These are phyloP conservation scores for Fulica atra DNA, from an alignment of 2,113 vertebrate genomes.

Conservation along the genomic window DNA sequence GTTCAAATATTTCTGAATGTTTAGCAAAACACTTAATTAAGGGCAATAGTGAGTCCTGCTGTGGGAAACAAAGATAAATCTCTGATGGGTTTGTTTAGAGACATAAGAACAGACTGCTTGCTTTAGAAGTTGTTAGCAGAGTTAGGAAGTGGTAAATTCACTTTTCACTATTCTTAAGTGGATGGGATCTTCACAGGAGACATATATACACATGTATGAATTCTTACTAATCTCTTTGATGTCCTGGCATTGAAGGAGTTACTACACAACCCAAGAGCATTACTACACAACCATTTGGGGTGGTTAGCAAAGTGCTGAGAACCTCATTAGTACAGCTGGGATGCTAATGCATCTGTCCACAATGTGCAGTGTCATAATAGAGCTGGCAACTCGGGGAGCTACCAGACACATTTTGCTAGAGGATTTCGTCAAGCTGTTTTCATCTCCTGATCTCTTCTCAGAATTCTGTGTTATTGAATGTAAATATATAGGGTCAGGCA, in stretches of 20 bases:
- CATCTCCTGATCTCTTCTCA: neutral
- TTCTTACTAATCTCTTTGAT: neutral
- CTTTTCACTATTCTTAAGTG: neutral
- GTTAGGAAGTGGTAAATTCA: neutral
- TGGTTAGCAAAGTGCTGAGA: neutral
- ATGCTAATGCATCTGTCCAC: neutral
- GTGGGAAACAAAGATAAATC: neutral
- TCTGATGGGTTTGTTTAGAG: neutral
- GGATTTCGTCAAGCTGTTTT: neutral
- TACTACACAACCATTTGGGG: neutral
- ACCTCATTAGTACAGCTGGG: accelerated
- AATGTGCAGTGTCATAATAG: neutral
- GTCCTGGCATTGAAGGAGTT: neutral
- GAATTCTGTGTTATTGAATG: neutral
- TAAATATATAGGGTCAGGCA: neutral
- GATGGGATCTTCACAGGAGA: neutral
- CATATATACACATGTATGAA: accelerated
- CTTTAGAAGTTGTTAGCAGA: neutral
- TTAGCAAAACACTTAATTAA: neutral
- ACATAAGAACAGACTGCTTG: neutral
- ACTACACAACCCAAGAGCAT: neutral
- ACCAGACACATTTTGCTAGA: neutral
- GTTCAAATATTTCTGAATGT: neutral
- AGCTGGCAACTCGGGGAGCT: neutral
- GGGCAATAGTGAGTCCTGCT: neutral